Base-by-base conservation (phyloP, 2,113 vertebrate species). In the Platichthys flesus region DNA sequence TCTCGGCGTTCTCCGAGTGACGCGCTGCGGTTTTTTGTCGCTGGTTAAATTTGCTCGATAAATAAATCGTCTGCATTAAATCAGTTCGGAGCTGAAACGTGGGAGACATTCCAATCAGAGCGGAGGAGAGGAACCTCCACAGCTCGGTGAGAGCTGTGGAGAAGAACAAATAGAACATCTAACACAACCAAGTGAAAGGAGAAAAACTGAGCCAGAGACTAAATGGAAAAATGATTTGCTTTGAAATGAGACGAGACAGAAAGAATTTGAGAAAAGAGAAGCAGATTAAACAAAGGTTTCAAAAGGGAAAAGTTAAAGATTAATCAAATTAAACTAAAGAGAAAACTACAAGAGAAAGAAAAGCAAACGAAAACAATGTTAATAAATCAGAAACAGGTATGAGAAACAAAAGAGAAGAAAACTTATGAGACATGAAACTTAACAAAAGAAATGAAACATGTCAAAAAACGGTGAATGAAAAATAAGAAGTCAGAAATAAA, bases 41-140 rank as follows among this genome's bases (percentile, higher is more conserved):
- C 14, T 51, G 42, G 37, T 55, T 74, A 64, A 74, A 78, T 63
- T 63, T 61, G 28, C 47, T 80, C 40, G 0, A n/a, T 61, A 67
- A 60, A 69, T 57, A 70, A 76, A 86, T 66, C 9, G 14, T 31
- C 61, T 13, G 45, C 59, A 18, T 80, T 71, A 58, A 63, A 54
- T 24, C 14, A 49, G 74, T 75, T 18, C 21, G 66, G 64, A 74
- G 59, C 9, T 37, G 9, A 65, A 67, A 80, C 56, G 64, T 57
- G 73, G 57, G 42, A 21, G 56, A 71, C 70, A 54, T 81, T 9
- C 18, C 55, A 84, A 87, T 75, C 63, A 49, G 93, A 92, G 90
- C 90, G 90, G 71, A 91, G 92, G 91, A 93, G 91, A 95, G 93
- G 95, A 95, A 95, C 91, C 85, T 88, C 89, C 88, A 54, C 88